These are phyloP conservation scores for Drosophila subobscura DNA, from an alignment of 1,140 invertebrate species.

Conservation along the genomic window DNA sequence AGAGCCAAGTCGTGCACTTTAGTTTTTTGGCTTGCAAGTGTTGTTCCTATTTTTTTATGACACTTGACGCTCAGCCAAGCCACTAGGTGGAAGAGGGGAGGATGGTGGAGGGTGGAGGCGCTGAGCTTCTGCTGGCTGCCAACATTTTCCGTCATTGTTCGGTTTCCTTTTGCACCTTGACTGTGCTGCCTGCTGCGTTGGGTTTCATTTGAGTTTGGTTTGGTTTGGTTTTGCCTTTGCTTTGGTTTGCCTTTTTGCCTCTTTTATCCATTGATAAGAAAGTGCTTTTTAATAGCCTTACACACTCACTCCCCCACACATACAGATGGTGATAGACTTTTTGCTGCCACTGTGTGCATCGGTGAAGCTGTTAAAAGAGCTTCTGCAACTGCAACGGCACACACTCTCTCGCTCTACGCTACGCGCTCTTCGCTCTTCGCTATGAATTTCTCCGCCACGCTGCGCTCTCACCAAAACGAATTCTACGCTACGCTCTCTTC, in stretches of 20 bases:
- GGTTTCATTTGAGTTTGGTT: slow-evolving; percentile 55
- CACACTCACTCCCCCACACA: slow-evolving; percentile 36
- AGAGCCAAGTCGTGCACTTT: slow-evolving; percentile 68
- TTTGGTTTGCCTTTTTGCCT: slow-evolving; percentile 23
- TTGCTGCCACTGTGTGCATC: slow-evolving; percentile 16
- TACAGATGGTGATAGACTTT: slow-evolving; percentile 5
- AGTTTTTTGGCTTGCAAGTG: slow-evolving; percentile 78
- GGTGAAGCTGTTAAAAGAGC: slow-evolving; percentile 7
- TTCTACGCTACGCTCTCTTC: background rate
- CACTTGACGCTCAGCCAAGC: slow-evolving; percentile 75
- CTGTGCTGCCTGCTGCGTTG: slow-evolving; percentile 32
- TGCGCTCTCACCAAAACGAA: background rate
- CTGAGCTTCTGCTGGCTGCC: slow-evolving; percentile 23
- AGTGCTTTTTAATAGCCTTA: slow-evolving; percentile 74
- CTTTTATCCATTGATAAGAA: slow-evolving; percentile 53
- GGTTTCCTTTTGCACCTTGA: slow-evolving; percentile 55
- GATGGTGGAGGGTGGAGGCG: background rate
- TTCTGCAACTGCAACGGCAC: slow-evolving; percentile 1
- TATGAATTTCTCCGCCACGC: too few relatives aligned
- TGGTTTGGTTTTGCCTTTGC: too few relatives aligned
- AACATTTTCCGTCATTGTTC: slow-evolving; percentile 47
- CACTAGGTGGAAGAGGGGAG: slow-evolving; percentile 26
- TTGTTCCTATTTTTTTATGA: slow-evolving; percentile 76
- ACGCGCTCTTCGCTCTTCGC: slow-evolving; percentile 11
- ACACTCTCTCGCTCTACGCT: background rate